A percentile compares a stretch with the other conserved stretches of the same genome.
phyloP scores from a whole-genome alignment of 2,888 invertebrate species.

The Nephrotoma appendiculata region DNA sequence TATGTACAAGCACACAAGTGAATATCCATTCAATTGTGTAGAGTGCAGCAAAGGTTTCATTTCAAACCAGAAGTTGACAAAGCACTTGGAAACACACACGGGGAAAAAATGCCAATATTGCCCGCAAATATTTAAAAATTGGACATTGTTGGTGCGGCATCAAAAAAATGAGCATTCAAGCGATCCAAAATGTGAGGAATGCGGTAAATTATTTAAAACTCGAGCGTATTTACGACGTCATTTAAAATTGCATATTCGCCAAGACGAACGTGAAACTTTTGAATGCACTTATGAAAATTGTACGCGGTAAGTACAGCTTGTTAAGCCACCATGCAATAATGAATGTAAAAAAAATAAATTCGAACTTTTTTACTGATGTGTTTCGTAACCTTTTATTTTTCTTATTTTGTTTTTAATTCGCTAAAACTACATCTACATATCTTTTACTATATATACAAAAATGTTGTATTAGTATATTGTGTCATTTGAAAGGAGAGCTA shows the following conservation, averaged over 20 bases:
- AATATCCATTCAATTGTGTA: conserved; percentile 22
- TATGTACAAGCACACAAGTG: conserved; percentile 38
- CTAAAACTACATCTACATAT: not conserved
- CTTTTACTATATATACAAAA: not conserved
- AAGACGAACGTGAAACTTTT: conserved; percentile 15
- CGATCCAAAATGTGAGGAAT: conserved; percentile 18
- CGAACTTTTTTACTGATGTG: not conserved
- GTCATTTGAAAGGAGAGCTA: not conserved
- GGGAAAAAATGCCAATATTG: not conserved
- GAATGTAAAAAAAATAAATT: not conserved
- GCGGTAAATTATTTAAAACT: conserved; percentile 18
- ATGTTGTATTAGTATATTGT: not conserved
- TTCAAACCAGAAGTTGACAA: conserved; percentile 18
- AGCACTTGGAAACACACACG: not conserved
- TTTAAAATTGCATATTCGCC: conserved; percentile 18
- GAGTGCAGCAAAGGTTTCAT: conserved; percentile 38
- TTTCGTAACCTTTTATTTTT: not conserved
- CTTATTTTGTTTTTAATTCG: not conserved
- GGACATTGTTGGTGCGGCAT: conserved; percentile 35
- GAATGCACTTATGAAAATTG: conserved; percentile 29
- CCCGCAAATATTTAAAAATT: conserved; percentile 32
- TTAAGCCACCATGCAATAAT: not conserved
- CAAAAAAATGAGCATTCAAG: conserved; percentile 17
- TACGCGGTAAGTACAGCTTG: conserved; percentile 9
- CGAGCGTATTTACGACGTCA: conserved; percentile 16